phyloP scores from a whole-genome alignment of 2,113 vertebrate genomes.

The Megaceryle torquata region DNA sequence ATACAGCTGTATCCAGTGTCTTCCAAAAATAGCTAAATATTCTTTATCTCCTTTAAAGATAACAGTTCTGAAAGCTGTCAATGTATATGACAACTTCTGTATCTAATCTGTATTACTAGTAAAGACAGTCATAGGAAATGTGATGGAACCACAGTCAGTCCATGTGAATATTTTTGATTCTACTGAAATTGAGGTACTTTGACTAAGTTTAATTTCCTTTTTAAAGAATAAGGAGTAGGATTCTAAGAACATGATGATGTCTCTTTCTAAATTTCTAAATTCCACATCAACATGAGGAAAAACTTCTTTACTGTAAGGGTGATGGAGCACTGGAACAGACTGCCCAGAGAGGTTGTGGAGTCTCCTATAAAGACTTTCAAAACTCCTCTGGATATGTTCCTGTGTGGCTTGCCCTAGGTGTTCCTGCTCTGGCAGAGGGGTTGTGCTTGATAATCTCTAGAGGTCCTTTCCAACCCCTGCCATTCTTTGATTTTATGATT shows the following conservation, averaged over 20 bases:
- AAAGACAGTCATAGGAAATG: not conserved
- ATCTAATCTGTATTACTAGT: not conserved
- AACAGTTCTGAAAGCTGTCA: not conserved
- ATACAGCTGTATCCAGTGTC: not conserved
- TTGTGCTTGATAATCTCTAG: no score
- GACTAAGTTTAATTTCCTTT: not conserved
- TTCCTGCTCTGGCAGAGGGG: no score
- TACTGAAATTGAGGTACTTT: not conserved
- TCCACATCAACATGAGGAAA: no score
- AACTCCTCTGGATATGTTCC: no score
- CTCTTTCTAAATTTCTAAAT: not conserved
- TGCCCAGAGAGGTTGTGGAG: no score
- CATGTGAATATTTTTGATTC: not conserved
- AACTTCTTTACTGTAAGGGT: no score
- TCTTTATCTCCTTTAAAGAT: not conserved
- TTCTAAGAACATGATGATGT: not conserved
- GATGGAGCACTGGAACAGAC: no score
- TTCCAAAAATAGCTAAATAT: conserved; percentile 1
- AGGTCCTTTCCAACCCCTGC: no score
- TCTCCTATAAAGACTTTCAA: no score
- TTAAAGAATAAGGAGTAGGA: not conserved
- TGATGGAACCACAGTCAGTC: not conserved
- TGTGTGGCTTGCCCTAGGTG: no score
- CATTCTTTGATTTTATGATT: no score
- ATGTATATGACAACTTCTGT: not conserved